Conservation (phyloP, 1,140 invertebrate genomes). For the Nixonia krombeini region DNA sequence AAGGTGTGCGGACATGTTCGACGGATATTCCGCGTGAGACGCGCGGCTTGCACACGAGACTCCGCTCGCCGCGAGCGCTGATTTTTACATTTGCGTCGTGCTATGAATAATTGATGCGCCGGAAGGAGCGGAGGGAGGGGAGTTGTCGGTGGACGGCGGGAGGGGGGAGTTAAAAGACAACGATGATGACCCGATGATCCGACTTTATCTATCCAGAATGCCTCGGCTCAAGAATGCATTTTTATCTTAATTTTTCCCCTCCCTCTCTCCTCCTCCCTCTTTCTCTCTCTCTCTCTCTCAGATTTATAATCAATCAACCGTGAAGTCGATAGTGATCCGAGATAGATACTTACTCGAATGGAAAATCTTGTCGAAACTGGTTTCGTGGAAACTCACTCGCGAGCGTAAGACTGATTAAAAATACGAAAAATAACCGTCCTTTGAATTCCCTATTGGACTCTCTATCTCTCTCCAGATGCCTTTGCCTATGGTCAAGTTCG, state of each 20-base stretch:
- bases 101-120: slow-evolving; percentile 41
- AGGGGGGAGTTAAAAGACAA: slow-evolving; percentile 20
- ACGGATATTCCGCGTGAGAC: slow-evolving; percentile 36
- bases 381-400: too few relatives aligned
- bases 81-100: slow-evolving; percentile 41
- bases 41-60: slow-evolving; percentile 22
- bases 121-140: not conserved
- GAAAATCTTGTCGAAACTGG: too few relatives aligned
- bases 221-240: not conserved
- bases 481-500: slow-evolving; percentile 43
- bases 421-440: too few relatives aligned
- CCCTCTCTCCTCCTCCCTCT: too few relatives aligned
- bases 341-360: too few relatives aligned
- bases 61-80: slow-evolving; percentile 31
- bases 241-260: not conserved
- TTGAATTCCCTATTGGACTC: too few relatives aligned
- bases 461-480: slow-evolving; percentile 18
- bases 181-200: slow-evolving; percentile 43
- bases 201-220: slow-evolving; percentile 21
- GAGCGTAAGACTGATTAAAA: too few relatives aligned
- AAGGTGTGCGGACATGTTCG: slow-evolving; percentile 13
- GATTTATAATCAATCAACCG: slow-evolving; percentile 1
- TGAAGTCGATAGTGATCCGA: not conserved
- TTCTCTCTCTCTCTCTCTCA: not conserved
- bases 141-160: too few relatives aligned